phyloP scores from a whole-genome alignment of 2,113 vertebrate genomes.

The Malurus melanocephalus region DNA sequence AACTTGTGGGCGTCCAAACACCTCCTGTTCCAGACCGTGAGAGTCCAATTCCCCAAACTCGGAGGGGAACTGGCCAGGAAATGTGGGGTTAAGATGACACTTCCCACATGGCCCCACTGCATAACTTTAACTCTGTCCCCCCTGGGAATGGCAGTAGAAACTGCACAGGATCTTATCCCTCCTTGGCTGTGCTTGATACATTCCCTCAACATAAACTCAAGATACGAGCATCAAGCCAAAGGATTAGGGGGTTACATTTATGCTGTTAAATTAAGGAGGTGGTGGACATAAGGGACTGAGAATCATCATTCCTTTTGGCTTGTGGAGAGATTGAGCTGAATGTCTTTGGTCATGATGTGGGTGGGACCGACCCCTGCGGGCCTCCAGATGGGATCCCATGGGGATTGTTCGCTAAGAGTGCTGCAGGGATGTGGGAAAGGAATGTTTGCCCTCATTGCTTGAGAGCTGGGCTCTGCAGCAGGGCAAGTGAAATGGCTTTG shows the following conservation, averaged over 20 bases:
- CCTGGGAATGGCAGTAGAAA: conserved; percentile 24
- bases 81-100: conserved; percentile 8
- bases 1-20: not conserved
- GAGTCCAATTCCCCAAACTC: conserved; percentile 14
- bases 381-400: not conserved
- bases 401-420: not conserved
- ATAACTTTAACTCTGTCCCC: not conserved
- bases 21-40: not conserved
- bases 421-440: not conserved
- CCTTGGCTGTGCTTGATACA: conserved; percentile 14
- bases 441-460: not conserved
- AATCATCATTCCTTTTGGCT: not conserved
- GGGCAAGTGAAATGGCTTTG: not conserved
- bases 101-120: conserved; percentile 25
- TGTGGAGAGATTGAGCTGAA: not conserved
- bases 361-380: accelerated
- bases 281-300: not conserved
- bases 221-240: not conserved
- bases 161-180: conserved; percentile 15
- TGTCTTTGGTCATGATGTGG: not conserved
- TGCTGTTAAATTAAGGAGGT: not conserved
- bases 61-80: not conserved
- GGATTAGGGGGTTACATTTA: not conserved
- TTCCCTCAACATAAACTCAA: conserved; percentile 20
- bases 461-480: not conserved